Evolutionary conservation across 2,113 vertebrate genomes (phyloP).

Genomic region (Ciconia stormi): DNA sequence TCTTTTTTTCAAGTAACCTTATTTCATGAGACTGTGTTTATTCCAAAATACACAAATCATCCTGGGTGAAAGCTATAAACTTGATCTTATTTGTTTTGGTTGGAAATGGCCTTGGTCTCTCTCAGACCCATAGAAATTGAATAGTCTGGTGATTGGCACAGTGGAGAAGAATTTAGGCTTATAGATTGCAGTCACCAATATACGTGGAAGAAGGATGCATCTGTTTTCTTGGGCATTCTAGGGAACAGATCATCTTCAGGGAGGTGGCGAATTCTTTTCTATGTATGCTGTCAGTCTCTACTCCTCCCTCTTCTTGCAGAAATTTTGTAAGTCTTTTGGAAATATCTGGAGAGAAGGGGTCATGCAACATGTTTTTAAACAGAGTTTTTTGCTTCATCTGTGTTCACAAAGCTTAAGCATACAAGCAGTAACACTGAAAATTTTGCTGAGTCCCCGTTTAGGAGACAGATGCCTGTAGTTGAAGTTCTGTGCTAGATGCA

Average conservation of each 20-base stretch:
- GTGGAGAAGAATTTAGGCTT: neutral
- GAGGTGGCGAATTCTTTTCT: neutral
- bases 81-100: neutral
- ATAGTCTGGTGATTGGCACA: neutral
- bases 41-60: conserved; percentile 13
- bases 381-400: neutral
- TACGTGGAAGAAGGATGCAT: neutral
- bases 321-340: neutral
- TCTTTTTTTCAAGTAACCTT: neutral
- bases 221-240: neutral
- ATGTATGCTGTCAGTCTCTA: neutral
- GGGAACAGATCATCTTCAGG: neutral
- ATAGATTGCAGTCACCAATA: neutral
- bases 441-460: neutral
- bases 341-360: neutral
- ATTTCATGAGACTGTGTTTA: neutral
- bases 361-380: neutral
- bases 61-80: neutral
- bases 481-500: neutral
- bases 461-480: neutral
- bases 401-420: neutral
- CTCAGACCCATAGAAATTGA: neutral
- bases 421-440: neutral
- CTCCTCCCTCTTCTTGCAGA: neutral
- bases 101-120: neutral